These are phyloP conservation scores for Clivina fossor DNA, from an alignment of 2,888 invertebrate species.

Conservation along the genomic window DNA sequence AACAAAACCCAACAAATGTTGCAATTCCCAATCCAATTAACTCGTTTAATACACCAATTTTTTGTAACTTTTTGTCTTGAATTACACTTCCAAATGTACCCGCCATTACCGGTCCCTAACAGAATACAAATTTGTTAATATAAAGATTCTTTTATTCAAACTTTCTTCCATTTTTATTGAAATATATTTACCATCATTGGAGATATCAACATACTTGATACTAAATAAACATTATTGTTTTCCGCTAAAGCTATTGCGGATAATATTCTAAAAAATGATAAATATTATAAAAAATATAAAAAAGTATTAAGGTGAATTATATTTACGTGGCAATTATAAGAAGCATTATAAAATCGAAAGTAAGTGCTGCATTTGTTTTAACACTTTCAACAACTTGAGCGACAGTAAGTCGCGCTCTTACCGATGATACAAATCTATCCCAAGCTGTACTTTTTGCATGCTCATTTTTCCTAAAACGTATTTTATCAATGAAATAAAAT, in stretches of 20 bases:
- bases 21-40: constrained; percentile 67
- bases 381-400: constrained; percentile 73
- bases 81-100: constrained; percentile 75
- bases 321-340: constrained; percentile 69
- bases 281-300: constrained; percentile 16
- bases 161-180: background rate
- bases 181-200: constrained; percentile 67
- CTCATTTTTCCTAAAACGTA: constrained; percentile 37
- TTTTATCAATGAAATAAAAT: too few species aligned
- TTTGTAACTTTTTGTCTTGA: constrained; percentile 62
- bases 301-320: background rate
- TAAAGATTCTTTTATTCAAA: background rate
- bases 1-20: constrained; percentile 67
- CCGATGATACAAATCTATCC: constrained; percentile 66
- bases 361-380: constrained; percentile 66
- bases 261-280: constrained; percentile 57
- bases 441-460: constrained; percentile 53
- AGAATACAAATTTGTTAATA: constrained; percentile 29
- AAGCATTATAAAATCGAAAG: constrained; percentile 75
- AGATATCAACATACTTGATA: constrained; percentile 80
- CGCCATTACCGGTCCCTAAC: constrained; percentile 75
- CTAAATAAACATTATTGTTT: constrained; percentile 71
- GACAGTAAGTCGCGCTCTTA: constrained; percentile 67
- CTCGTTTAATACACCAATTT: constrained; percentile 67
- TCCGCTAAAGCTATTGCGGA: constrained; percentile 74